Evolutionary conservation across 2,797 vertebrate genomes (phyloP).

Genomic region (Anguilla marmorata): DNA sequence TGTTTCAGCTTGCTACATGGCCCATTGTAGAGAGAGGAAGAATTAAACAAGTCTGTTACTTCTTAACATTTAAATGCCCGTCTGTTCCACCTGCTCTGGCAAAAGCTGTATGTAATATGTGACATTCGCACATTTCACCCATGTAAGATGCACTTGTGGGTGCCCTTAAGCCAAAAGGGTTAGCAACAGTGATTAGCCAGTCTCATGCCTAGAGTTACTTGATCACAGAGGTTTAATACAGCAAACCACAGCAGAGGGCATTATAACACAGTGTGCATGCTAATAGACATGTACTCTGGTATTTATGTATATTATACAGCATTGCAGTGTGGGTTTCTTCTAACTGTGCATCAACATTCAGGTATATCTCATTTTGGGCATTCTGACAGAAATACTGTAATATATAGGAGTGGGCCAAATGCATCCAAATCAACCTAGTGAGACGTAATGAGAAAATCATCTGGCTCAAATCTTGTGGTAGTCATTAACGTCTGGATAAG

Average conservation of each 20-base stretch:
- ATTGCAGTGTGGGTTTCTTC: background rate
- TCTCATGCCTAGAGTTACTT: background rate
- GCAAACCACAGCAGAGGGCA: background rate
- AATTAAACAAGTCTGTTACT: background rate
- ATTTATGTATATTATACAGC: background rate
- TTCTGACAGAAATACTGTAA: background rate
- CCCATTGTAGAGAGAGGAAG: background rate
- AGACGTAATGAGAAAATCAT: background rate
- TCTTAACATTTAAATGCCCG: background rate
- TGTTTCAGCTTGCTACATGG: slow-evolving; percentile 8
- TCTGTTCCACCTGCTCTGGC: background rate
- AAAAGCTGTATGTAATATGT: background rate
- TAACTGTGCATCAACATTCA: background rate
- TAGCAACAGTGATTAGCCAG: background rate
- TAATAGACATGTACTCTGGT: background rate
- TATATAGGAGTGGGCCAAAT: background rate
- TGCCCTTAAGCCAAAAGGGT: background rate
- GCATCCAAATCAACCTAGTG: background rate
- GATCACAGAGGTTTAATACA: background rate
- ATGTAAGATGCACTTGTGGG: background rate
- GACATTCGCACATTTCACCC: background rate
- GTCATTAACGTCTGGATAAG: background rate
- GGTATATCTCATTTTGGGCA: background rate
- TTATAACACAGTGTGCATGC: background rate
- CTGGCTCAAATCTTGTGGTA: background rate